Base-by-base conservation (phyloP, 2,113 vertebrate species). In the Pomatostomus ruficeps region DNA sequence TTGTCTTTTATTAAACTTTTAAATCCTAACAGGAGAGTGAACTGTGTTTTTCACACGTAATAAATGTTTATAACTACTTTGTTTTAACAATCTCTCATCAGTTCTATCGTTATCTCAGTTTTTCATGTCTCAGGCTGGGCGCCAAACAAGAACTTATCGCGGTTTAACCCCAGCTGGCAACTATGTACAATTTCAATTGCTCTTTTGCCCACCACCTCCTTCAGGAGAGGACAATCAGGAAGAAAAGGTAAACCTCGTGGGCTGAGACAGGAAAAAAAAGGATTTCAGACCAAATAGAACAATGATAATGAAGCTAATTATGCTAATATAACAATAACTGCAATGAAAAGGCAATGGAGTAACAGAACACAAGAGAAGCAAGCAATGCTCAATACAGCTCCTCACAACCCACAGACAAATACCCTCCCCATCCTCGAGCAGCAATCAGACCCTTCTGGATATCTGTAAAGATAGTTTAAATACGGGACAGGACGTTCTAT, bases 361-460 rank as follows among this genome's bases (percentile, higher is more conserved):
- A 38, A 59, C 28, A 74, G 38, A 74, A 40, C 1, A 28, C 13
- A 29, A 51, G 21, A 22, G 9, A 46, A 89, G 52, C 9, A 67
- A 67, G 19, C 6, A 2, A 15, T 38, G 38, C 7, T 38, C n/a
- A 5, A 6, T 38, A 12, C 11, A 18, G 6, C 45, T 59, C 45
- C 19, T 74, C 68, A 24, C 0, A 0, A 68, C 3, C 22, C 26
- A 12, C 1, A 0, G 7, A 38, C 16, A 12, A 28, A 25, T 3
- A 5, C 6, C 23, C 20, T 21, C 6, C 16, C 28, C 23, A 52
- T 29, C 10, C n/a, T 52, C 11, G 3, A 31, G n/a, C 38, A 59
- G n/a, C 38, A 74, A 10, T 67, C n/a, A 52, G 24, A 28, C 38
- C 16, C 29, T 82, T 35, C 16, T 40, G 14, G 7, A 16, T 7